A percentile compares a stretch with the other conserved stretches of the same genome.
phyloP scores from a whole-genome alignment of 2,113 vertebrate genomes.

The Myocastor coypus region DNA sequence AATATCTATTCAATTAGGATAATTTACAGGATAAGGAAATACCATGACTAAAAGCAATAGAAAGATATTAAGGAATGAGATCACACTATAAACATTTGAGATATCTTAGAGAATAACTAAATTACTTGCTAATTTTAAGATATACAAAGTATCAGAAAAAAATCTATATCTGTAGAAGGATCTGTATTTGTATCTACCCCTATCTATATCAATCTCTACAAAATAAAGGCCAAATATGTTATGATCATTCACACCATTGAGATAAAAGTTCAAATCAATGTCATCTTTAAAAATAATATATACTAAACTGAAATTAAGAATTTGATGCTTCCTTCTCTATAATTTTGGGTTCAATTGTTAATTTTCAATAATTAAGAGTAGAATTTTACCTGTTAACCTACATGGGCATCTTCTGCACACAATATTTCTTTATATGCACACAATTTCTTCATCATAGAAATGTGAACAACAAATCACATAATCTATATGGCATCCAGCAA shows the following conservation, averaged over 20 bases:
- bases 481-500: neutral
- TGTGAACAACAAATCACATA: neutral
- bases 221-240: neutral
- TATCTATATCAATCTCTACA: neutral
- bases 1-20: slow-evolving; percentile 44
- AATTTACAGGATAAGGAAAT: slow-evolving; percentile 54
- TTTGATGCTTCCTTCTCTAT: neutral
- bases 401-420: neutral
- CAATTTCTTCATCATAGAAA: neutral
- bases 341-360: slow-evolving; percentile 31
- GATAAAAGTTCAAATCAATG: neutral
- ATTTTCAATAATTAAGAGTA: neutral
- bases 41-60: neutral
- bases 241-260: neutral
- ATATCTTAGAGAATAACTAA: neutral
- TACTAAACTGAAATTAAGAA: neutral
- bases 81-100: neutral
- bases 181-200: too few relatives aligned
- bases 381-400: neutral
- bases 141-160: neutral
- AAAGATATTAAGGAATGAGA: neutral
- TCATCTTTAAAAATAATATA: neutral
- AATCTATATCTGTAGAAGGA: too few relatives aligned
- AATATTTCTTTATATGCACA: neutral
- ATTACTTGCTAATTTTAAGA: neutral